Conservation (phyloP, 2,113 vertebrate species). For the Melanotaenia duboulayi region DNA sequence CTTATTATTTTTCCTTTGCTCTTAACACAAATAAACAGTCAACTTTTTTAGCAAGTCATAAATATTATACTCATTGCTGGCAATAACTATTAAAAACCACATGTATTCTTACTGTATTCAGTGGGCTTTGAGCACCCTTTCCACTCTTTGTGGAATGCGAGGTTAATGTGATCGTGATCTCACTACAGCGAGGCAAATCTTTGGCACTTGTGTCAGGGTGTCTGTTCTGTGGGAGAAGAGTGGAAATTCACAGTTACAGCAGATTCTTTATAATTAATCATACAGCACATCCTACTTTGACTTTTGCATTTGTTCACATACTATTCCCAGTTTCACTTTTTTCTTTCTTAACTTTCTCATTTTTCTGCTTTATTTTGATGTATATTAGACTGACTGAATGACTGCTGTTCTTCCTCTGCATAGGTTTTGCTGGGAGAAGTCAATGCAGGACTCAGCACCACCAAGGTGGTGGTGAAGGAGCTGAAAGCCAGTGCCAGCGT, state of each 20-base stretch:
- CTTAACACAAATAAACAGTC: not conserved
- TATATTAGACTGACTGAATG: no score
- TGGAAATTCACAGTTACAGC: constrained; percentile 38
- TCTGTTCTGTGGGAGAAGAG: constrained; percentile 18
- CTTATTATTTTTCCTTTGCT: not conserved
- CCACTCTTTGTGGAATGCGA: constrained; percentile 41
- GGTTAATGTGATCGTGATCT: constrained; percentile 54
- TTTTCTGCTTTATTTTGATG: not conserved
- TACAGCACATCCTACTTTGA: constrained; percentile 1
- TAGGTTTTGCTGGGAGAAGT: constrained; percentile 96
- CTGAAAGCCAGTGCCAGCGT: constrained; percentile 93
- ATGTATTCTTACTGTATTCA: constrained; percentile 3
- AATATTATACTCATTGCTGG: not conserved
- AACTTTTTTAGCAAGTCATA: not conserved
- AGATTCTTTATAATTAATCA: constrained; percentile 39
- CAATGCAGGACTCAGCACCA: constrained; percentile 88
- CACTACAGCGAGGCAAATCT: constrained; percentile 49
- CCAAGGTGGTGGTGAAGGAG: constrained; percentile 96
- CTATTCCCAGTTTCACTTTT: not conserved
- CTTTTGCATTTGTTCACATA: not conserved
- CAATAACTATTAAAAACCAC: not conserved
- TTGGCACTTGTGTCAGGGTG: constrained; percentile 39
- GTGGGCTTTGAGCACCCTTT: constrained; percentile 8
- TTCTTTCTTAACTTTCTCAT: not conserved
- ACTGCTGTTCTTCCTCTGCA: not conserved